Base-by-base conservation (phyloP, 2,113 vertebrate genomes). In the Urocolius indicus region DNA sequence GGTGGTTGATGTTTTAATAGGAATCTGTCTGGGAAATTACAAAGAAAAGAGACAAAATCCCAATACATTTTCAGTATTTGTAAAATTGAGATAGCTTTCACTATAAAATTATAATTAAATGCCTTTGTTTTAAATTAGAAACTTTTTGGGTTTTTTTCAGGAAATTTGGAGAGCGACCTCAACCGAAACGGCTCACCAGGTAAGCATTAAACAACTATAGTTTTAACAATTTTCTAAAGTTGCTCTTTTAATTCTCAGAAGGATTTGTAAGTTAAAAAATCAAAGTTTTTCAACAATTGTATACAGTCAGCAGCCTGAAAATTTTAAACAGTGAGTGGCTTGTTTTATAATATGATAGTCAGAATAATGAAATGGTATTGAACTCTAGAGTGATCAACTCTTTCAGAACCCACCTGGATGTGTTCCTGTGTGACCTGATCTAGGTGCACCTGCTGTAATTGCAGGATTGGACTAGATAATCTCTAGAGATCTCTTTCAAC, bases 111-210 rank as follows among this genome's bases (percentile, higher is more conserved):
- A 21, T 89, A 21, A 61, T 36, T 51, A 46, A 92, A 87, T 5
- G 41, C 20, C 36, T 90, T 30, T 69, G 14, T 36, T 95, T 89
- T 89, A 82, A 92, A 95, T 86, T 76, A 93, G 43, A 67, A 55
- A 59, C 41, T 91, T 48, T 34, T 90, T 89, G 52, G 22, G 32
- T 87, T 95, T 96, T 96, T 95, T 96, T 34, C 94, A 99, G 99
- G 98, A 99, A 99, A 98, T 99, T 99, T 97, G 99, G 99, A 98
- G 99, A 99, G 98, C 98, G 98, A 98, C 99, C 99, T 98, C 99
- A 99, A 98, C 99, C 99, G 92, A 99, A 99, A 97, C 99, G 99
- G 96, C 99, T 99, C 89, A 99, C 99, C 80, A 99, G 99, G 99
- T 99, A 98, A 98, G 98, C 54, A 51, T 94, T 80, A 18, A 81